These are phyloP conservation scores for Ammospiza nelsoni DNA, from an alignment of 2,113 vertebrate genomes.

Conservation along the genomic window DNA sequence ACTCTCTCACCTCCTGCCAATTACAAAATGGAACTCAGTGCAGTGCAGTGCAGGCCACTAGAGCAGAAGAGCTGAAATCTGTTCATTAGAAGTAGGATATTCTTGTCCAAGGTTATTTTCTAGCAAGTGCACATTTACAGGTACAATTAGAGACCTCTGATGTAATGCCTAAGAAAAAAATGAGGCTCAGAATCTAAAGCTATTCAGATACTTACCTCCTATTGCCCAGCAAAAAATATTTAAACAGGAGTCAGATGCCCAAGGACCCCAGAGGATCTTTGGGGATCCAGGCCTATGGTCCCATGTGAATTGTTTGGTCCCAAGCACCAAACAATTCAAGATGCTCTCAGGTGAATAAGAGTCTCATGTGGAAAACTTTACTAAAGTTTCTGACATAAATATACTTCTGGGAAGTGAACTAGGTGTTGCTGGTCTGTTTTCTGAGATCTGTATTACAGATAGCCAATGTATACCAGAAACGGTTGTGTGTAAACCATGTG, in stretches of 20 bases:
- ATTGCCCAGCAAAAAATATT: not conserved
- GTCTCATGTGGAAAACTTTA: not conserved
- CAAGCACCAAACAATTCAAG: not conserved
- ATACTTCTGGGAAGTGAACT: not conserved
- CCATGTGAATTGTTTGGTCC: not conserved
- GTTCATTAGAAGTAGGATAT: not conserved
- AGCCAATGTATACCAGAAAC: not conserved
- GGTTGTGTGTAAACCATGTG: not conserved
- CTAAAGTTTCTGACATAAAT: not conserved
- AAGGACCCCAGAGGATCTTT: not conserved
- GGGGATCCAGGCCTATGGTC: not conserved
- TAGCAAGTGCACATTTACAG: not conserved
- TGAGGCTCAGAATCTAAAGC: not conserved
- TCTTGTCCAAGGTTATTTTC: not conserved
- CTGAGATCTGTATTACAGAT: not conserved
- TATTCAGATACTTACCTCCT: not conserved
- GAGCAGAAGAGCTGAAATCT: not conserved
- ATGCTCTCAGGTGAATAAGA: not conserved
- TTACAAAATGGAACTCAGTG: not conserved
- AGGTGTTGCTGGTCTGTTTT: not conserved
- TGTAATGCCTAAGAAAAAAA: not conserved
- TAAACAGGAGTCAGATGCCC: not conserved
- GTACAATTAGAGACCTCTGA: not conserved
- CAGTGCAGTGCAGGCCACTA: not conserved
- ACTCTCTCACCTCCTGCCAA: not conserved